A percentile compares a stretch with the other conserved stretches of the same genome.
These are phyloP conservation scores for Ardeotis arabs DNA, from an alignment of 2,113 vertebrate genomes.

Conservation along the genomic window DNA sequence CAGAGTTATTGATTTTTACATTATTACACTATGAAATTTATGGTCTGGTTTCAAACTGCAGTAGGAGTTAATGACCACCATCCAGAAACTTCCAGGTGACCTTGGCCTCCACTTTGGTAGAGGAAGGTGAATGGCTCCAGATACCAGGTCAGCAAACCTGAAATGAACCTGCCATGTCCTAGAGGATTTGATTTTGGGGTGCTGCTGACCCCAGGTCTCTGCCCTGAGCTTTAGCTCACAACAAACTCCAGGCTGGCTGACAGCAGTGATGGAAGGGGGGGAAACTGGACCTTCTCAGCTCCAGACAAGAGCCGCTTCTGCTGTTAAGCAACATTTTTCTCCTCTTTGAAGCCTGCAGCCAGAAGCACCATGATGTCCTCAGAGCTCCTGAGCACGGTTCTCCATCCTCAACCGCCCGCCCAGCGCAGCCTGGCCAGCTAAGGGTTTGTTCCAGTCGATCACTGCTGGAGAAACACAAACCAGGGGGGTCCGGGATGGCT, in stretches of 20 bases:
- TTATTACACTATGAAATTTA: conserved; percentile 76
- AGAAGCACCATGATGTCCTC: background rate
- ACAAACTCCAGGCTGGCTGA: background rate
- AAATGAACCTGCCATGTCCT: background rate
- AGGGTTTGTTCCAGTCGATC: background rate
- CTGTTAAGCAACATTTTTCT: background rate
- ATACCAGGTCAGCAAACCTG: background rate
- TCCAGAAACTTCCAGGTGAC: conserved; percentile 67
- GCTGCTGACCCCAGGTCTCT: background rate
- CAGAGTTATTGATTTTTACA: conserved; percentile 75
- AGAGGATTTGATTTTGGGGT: background rate
- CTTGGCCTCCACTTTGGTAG: conserved; percentile 50
- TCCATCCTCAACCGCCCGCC: background rate
- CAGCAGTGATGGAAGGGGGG: background rate
- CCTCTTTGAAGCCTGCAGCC: background rate
- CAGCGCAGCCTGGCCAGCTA: background rate
- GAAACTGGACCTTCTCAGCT: background rate
- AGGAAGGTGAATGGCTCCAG: conserved; percentile 14
- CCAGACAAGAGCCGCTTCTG: background rate
- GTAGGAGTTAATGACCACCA: conserved; percentile 66
- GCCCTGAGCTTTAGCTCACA: background rate
- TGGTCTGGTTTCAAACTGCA: conserved; percentile 71
- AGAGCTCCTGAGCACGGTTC: background rate
- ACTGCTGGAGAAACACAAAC: background rate
- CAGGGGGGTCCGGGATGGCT: background rate